phyloP scores from a whole-genome alignment of 1,140 invertebrate genomes.

The Drosophila tsacasi region DNA sequence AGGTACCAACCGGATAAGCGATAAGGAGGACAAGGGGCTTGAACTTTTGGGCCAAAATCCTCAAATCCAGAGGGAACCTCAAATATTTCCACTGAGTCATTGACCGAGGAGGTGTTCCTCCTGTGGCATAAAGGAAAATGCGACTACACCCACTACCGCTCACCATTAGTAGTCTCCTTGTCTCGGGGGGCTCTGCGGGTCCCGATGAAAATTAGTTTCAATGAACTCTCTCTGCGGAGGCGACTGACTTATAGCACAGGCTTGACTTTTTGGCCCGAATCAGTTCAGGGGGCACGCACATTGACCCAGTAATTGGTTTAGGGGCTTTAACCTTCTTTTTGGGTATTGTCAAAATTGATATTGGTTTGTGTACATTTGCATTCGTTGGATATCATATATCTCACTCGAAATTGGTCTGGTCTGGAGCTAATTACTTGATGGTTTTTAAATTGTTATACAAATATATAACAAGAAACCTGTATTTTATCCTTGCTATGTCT shows the following conservation, averaged over 20 bases:
- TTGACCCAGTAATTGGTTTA: conserved; percentile 72
- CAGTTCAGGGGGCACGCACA: conserved; percentile 65
- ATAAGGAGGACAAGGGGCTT: conserved; percentile 6
- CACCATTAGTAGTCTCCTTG: not conserved
- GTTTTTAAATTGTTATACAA: not conserved
- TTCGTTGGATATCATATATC: not conserved
- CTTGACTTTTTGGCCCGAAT: conserved; percentile 41
- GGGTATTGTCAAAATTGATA: conserved; percentile 3
- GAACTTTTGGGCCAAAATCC: conserved; percentile 20
- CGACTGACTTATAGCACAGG: conserved; percentile 67
- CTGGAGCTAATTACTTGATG: not conserved
- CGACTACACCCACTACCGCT: conserved; percentile 1
- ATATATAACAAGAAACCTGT: not conserved
- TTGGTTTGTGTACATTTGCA: conserved; percentile 4
- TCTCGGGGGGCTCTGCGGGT: conserved; percentile 15
- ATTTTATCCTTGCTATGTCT: not conserved
- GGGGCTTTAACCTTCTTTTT: not conserved
- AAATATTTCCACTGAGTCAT: conserved; percentile 64
- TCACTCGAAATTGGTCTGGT: not conserved
- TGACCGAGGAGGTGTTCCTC: conserved; percentile 46
- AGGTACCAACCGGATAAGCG: conserved; percentile 8
- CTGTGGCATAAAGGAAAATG: conserved; percentile 38
- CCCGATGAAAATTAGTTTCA: conserved; percentile 48
- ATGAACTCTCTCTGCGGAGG: conserved; percentile 41
- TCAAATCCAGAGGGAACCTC: conserved; percentile 9